Conservation (phyloP, 2,113 vertebrate genomes). For the Galemys pyrenaicus region DNA sequence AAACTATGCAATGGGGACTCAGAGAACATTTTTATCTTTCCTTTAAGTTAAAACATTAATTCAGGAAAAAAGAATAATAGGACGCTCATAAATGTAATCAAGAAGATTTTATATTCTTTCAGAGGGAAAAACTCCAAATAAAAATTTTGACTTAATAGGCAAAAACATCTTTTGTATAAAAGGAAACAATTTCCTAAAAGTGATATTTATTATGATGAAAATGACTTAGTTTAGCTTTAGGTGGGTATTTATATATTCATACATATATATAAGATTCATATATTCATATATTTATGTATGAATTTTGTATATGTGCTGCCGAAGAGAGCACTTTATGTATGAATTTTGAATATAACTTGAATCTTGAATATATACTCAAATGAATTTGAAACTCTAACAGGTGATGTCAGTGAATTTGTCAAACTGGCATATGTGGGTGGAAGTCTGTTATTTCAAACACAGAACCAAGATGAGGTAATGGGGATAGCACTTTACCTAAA, state of each 20-base stretch:
- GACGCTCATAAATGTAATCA: background rate
- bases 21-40: background rate
- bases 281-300: no score
- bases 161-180: constrained; percentile 8
- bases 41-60: constrained; percentile 2
- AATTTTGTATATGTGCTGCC: no score
- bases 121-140: background rate
- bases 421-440: background rate
- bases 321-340: no score
- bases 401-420: background rate
- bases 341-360: no score
- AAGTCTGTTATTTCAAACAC: constrained; percentile 16
- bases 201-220: constrained; percentile 20
- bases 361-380: background rate
- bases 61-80: constrained; percentile 21
- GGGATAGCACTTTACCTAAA: background rate
- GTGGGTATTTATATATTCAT: background rate
- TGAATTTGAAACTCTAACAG: background rate
- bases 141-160: background rate
- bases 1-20: background rate
- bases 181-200: constrained; percentile 6
- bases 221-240: background rate
- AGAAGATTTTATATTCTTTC: constrained; percentile 39
- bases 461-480: background rate
- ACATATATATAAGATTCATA: no score